A percentile compares a stretch with the other conserved stretches of the same genome.
These are phyloP conservation scores for Lanistes nyassanus DNA, from an alignment of 1,140 invertebrate genomes.

Conservation along the genomic window DNA sequence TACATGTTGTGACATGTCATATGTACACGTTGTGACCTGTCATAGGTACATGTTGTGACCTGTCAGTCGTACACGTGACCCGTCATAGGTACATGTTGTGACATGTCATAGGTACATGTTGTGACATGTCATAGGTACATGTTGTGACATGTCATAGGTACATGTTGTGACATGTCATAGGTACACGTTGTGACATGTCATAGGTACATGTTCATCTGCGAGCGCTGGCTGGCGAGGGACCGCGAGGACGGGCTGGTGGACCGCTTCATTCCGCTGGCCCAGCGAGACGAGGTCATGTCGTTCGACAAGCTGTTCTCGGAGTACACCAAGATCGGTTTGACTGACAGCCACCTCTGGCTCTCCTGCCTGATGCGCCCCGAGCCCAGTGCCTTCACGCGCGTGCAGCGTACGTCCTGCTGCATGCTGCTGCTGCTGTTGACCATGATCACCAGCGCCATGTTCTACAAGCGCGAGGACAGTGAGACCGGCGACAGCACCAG, in stretches of 20 bases:
- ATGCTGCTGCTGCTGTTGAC: constrained; percentile 70
- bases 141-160: no score
- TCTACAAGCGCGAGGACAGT: constrained; percentile 58
- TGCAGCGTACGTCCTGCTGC: constrained; percentile 71
- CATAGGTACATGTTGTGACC: no score
- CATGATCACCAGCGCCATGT: constrained; percentile 73
- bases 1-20: no score
- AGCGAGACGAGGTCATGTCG: constrained; percentile 47
- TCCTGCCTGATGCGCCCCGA: constrained; percentile 71
- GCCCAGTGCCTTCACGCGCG: constrained; percentile 68
- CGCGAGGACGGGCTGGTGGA: constrained; percentile 58
- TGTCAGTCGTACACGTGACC: no score
- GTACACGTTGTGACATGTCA: not conserved
- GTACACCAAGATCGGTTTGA: constrained; percentile 66
- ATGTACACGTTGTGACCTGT: no score
- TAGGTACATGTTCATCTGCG: constrained; percentile 59
- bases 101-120: no score
- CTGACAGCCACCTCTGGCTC: constrained; percentile 73
- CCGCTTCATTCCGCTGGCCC: constrained; percentile 51
- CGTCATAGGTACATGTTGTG: no score
- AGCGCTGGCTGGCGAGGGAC: constrained; percentile 61
- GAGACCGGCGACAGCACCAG: no score
- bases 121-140: no score
- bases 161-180: constrained; percentile 27
- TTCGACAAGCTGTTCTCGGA: constrained; percentile 62